Percentiles rank a stretch among this genome's conserved stretches.
phyloP scores from a whole-genome alignment of 2,113 vertebrate genomes.

The Apodemus sylvaticus region DNA sequence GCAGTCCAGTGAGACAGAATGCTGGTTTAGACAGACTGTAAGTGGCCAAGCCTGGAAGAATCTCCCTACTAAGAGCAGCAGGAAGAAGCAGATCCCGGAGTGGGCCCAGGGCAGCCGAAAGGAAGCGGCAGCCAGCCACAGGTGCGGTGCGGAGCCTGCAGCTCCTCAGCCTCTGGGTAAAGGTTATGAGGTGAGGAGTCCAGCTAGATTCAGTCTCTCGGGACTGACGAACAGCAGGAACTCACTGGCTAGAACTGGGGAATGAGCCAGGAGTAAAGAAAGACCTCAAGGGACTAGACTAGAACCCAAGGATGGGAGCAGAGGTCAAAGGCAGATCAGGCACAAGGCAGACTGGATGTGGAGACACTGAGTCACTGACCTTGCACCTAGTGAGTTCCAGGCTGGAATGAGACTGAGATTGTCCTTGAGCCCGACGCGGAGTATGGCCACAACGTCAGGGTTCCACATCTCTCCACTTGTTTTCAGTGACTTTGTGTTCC shows the following conservation, averaged over 20 bases:
- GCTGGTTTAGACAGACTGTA: background rate
- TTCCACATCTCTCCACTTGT: background rate
- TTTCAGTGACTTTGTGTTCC: background rate
- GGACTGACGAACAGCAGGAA: slow-evolving; percentile 2
- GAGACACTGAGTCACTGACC: background rate
- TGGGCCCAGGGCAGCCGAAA: background rate
- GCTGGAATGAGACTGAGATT: background rate
- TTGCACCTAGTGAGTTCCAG: background rate
- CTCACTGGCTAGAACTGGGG: background rate
- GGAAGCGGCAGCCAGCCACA: background rate
- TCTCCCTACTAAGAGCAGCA: background rate
- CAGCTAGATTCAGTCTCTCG: background rate
- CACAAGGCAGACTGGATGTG: background rate
- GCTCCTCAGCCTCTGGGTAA: background rate
- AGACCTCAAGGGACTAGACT: background rate
- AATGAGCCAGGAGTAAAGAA: background rate
- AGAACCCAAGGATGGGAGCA: background rate
- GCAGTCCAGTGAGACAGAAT: background rate
- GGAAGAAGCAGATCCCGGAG: background rate
- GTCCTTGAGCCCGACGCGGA: background rate
- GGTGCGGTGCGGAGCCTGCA: background rate
- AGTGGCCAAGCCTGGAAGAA: background rate
- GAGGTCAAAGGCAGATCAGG: background rate
- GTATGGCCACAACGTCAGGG: background rate
- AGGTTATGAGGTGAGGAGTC: background rate